Conservation (phyloP, 1,140 invertebrate genomes). For the Drosophila tsacasi region DNA sequence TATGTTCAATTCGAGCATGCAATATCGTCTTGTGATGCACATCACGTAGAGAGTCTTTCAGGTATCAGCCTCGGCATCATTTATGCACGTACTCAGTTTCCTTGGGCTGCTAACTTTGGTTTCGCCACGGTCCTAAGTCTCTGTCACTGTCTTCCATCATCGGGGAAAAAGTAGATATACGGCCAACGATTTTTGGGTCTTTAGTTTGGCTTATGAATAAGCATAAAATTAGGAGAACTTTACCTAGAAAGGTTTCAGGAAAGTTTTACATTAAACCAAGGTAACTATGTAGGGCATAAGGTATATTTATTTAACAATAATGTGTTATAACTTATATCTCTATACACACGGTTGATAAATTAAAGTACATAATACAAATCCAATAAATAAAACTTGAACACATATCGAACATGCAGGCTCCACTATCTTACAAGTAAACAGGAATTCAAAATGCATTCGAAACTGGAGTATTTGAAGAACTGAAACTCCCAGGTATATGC, state of each 20-base stretch:
- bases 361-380: constrained; percentile 41
- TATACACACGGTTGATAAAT: constrained; percentile 39
- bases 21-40: constrained; percentile 27
- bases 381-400: constrained; percentile 47
- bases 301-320: constrained; percentile 24
- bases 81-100: constrained; percentile 43
- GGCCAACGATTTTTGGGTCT: constrained; percentile 11
- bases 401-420: constrained; percentile 8
- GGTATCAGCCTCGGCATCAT: constrained; percentile 40
- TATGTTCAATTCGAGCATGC: constrained; percentile 17
- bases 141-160: constrained; percentile 21
- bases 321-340: constrained; percentile 22
- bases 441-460: constrained; percentile 26
- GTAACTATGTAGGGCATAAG: no score
- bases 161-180: constrained; percentile 3
- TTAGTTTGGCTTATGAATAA: constrained; percentile 9
- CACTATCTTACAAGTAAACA: constrained; percentile 27
- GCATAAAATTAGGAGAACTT: no score
- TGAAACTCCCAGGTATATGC: not conserved
- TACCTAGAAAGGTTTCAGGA: no score
- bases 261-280: no score
- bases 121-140: constrained; percentile 11
- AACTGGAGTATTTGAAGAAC: constrained; percentile 1
- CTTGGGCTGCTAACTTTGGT: constrained; percentile 26
- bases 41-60: constrained; percentile 37